Evolutionary conservation across 2,113 vertebrate genomes (phyloP).

Genomic region (Aspidoscelis tigris): DNA sequence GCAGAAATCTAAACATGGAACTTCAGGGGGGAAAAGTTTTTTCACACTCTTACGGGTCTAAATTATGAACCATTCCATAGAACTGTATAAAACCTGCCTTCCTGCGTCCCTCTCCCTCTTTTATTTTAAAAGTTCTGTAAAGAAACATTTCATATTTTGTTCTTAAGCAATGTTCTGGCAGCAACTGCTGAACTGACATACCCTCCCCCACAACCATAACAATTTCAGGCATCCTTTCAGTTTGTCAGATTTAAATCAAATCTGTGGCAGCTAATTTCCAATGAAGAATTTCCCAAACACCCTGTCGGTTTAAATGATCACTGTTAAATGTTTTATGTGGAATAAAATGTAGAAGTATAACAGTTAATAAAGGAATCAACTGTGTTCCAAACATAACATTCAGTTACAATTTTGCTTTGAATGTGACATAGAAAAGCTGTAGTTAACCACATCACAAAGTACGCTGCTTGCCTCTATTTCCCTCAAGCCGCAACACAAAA

Average conservation of each 20-base stretch:
- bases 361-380: conserved; percentile 69
- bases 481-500: conserved; percentile 54
- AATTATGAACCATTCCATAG: conserved; percentile 45
- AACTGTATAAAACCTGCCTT: conserved; percentile 23
- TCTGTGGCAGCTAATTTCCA: conserved; percentile 62
- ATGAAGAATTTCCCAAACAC: conserved; percentile 63
- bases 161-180: conserved; percentile 37
- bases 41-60: conserved; percentile 38
- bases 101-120: neutral
- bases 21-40: conserved; percentile 24
- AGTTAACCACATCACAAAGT: conserved; percentile 63
- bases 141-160: conserved; percentile 36
- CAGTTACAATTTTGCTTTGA: conserved; percentile 70
- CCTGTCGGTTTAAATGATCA: conserved; percentile 65
- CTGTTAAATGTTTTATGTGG: conserved; percentile 65
- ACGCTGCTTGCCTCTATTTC: conserved; percentile 54
- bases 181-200: conserved; percentile 41
- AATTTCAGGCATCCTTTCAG: conserved; percentile 63
- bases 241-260: conserved; percentile 58
- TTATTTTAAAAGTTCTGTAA: conserved; percentile 1
- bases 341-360: conserved; percentile 68
- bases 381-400: conserved; percentile 68
- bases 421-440: conserved; percentile 64
- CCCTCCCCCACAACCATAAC: conserved; percentile 36
- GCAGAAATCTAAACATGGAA: conserved; percentile 34